These are phyloP conservation scores for Saxicola maurus DNA, from an alignment of 2,797 vertebrate species.

Conservation along the genomic window DNA sequence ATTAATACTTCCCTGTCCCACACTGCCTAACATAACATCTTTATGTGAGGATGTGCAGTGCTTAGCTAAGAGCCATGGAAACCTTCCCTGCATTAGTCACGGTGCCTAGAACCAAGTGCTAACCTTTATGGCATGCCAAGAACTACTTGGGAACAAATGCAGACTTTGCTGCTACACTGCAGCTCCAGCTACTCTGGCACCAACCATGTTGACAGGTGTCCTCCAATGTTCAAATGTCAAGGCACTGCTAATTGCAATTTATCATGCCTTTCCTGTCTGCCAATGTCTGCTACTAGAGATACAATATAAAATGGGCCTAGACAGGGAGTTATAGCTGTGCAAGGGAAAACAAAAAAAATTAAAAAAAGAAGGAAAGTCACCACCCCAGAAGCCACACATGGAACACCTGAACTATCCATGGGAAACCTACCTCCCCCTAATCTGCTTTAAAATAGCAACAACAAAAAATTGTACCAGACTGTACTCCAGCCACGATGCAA, in stretches of 20 bases:
- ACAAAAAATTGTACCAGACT: background rate
- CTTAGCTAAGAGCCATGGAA: conserved; percentile 44
- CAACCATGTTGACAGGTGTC: conserved; percentile 42
- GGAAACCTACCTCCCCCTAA: background rate
- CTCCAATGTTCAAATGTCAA: conserved; percentile 2
- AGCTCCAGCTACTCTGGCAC: conserved; percentile 38
- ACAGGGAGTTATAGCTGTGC: background rate
- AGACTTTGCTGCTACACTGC: background rate
- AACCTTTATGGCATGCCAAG: conserved; percentile 50
- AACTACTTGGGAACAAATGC: conserved; percentile 45
- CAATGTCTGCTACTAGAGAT: background rate
- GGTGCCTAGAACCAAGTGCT: conserved; percentile 31
- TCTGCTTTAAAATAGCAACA: background rate
- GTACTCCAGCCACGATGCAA: background rate
- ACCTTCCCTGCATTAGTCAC: conserved; percentile 47
- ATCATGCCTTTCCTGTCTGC: conserved; percentile 28
- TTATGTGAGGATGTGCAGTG: conserved; percentile 36
- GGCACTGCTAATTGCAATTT: conserved; percentile 40
- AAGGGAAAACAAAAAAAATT: background rate
- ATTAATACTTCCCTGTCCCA: conserved; percentile 12
- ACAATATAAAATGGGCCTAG: background rate
- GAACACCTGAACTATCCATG: background rate
- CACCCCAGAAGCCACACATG: background rate
- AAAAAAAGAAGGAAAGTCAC: background rate
- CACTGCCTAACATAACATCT: conserved; percentile 14